Conservation (phyloP, 30 jellyfish, hydroid and myxozoan species). For the Cassiopea andromeda region DNA sequence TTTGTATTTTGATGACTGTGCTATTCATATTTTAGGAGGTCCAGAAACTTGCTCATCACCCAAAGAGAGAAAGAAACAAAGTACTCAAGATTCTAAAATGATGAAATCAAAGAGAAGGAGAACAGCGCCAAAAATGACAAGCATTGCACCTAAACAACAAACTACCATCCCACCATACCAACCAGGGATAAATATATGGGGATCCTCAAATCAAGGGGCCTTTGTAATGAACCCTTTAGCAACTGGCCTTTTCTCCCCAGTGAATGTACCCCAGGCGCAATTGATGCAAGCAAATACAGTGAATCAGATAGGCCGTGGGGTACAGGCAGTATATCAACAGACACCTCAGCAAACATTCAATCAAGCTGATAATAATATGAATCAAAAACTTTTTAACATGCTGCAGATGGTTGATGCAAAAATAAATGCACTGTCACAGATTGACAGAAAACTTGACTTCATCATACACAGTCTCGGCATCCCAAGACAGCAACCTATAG, state of each 20-base stretch:
- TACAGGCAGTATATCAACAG: slow-evolving; percentile 24
- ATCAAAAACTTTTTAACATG: slow-evolving; percentile 27
- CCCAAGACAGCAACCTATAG: slow-evolving; percentile 53
- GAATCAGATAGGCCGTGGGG: slow-evolving; percentile 8
- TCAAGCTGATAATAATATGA: slow-evolving; percentile 8
- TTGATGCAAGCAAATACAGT: slow-evolving; percentile 30
- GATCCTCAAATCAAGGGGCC: slow-evolving; percentile 41
- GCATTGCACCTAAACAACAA: slow-evolving; percentile 48
- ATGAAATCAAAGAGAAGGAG: slow-evolving; percentile 20
- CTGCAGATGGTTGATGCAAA: slow-evolving; percentile 37
- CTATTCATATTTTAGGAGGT: not conserved
- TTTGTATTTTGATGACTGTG: no score
- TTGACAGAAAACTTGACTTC: slow-evolving; percentile 60
- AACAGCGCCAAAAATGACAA: not conserved
- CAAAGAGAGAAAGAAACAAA: not conserved
- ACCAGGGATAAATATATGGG: slow-evolving; percentile 49
- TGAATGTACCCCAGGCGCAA: slow-evolving; percentile 49
- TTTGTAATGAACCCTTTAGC: slow-evolving; percentile 57
- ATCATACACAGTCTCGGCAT: slow-evolving; percentile 33
- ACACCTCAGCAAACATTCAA: slow-evolving; percentile 2
- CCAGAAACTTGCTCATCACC: not conserved
- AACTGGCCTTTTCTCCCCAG: slow-evolving; percentile 63
- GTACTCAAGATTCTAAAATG: not conserved
- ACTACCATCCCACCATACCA: slow-evolving; percentile 8
- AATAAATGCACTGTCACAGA: slow-evolving; percentile 11